Evolutionary conservation across 2,888 invertebrate species (phyloP).

Genomic region (Phengaris alcon): DNA sequence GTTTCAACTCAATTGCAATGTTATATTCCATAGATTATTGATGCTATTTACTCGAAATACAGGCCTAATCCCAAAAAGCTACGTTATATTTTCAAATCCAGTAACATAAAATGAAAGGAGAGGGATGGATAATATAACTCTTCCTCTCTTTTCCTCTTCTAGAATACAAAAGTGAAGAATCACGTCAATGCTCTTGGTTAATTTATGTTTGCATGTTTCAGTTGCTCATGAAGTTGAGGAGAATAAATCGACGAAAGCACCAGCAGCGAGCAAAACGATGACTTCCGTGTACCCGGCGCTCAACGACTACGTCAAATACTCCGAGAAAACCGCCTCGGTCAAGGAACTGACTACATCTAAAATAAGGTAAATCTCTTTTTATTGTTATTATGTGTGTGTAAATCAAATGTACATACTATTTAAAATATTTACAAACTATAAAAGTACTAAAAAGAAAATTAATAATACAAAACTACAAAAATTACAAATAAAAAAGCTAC

Average conservation of each 20-base stretch:
- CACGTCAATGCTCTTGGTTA: too few relatives aligned
- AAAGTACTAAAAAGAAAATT: too few relatives aligned
- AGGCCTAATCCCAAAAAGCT: too few relatives aligned
- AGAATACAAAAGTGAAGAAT: neutral
- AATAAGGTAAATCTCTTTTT: conserved; percentile 56
- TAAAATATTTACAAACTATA: too few relatives aligned
- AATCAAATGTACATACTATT: neutral
- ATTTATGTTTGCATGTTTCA: conserved; percentile 38
- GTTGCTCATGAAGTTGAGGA: conserved; percentile 64
- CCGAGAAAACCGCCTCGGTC: conserved; percentile 68
- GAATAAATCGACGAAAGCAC: conserved; percentile 71
- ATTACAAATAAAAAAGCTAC: too few relatives aligned
- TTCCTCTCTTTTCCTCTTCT: neutral
- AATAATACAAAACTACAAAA: too few relatives aligned
- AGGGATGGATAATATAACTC: too few relatives aligned
- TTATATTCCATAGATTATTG: too few relatives aligned
- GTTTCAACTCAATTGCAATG: neutral
- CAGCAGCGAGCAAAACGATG: conserved; percentile 61
- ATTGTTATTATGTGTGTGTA: conserved; percentile 32
- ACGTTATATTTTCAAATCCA: too few relatives aligned
- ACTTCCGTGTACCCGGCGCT: conserved; percentile 63
- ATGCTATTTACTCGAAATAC: too few relatives aligned
- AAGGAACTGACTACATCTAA: conserved; percentile 71
- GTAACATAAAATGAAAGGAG: too few relatives aligned
- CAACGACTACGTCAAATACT: conserved; percentile 57